Conservation (phyloP, 2,888 invertebrate genomes). For the Hypercompe scribonia region DNA sequence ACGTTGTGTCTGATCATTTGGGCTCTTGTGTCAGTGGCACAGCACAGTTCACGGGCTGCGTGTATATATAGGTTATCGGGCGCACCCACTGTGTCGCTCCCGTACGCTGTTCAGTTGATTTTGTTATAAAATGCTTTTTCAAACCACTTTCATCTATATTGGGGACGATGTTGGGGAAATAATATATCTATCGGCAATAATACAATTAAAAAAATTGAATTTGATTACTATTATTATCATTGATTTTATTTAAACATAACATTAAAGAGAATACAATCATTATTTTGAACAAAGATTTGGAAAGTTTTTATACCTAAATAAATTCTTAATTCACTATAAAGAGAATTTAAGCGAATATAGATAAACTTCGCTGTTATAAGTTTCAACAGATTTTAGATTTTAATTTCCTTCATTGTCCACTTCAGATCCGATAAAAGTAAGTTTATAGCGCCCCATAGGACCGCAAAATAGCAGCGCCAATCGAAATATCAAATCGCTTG, state of each 20-base stretch:
- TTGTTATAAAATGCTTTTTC: slow-evolving; percentile 66
- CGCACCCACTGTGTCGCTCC: slow-evolving; percentile 75
- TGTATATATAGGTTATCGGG: slow-evolving; percentile 65
- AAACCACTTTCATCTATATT: slow-evolving; percentile 52
- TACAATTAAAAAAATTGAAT: background rate
- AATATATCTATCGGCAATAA: background rate
- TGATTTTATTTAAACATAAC: no score
- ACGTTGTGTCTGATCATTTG: slow-evolving; percentile 55
- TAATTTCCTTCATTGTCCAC: slow-evolving; percentile 66
- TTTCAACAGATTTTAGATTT: slow-evolving; percentile 52
- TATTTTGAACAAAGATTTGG: background rate
- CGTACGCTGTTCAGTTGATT: slow-evolving; percentile 76
- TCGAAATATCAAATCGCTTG: slow-evolving; percentile 44
- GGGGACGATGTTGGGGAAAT: slow-evolving; percentile 27
- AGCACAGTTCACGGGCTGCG: slow-evolving; percentile 31
- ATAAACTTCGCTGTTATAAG: slow-evolving; percentile 19
- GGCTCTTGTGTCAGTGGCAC: slow-evolving; percentile 51
- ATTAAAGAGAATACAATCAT: no score
- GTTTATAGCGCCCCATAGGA: slow-evolving; percentile 30
- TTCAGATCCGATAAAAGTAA: slow-evolving; percentile 45
- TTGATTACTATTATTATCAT: background rate
- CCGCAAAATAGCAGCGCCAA: slow-evolving; percentile 41
- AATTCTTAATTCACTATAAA: slow-evolving; percentile 3
- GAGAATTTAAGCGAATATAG: slow-evolving; percentile 2
- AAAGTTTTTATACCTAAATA: background rate